These are phyloP conservation scores for Hiodon alosoides DNA, from an alignment of 2,113 vertebrate genomes.

Conservation along the genomic window DNA sequence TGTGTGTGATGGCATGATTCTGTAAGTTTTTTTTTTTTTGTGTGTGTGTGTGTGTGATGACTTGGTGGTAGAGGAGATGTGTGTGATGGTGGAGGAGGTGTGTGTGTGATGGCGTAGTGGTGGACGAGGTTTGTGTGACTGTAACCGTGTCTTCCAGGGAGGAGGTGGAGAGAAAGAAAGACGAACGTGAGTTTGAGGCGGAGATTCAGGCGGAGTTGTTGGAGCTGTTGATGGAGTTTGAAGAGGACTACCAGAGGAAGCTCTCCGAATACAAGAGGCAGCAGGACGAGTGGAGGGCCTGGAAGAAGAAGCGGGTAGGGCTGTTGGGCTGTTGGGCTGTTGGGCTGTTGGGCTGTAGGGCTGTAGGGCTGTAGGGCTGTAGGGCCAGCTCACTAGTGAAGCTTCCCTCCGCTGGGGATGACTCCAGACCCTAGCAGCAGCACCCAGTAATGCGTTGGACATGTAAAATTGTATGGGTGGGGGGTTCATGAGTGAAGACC, in stretches of 20 bases:
- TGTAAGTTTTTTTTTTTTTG: background rate
- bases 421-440: too few relatives aligned
- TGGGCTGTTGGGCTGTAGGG: background rate
- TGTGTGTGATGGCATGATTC: background rate
- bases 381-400: too few relatives aligned
- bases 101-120: background rate
- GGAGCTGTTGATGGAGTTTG: conserved; percentile 72
- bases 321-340: background rate
- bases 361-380: conserved; percentile 63
- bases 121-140: background rate
- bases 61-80: background rate
- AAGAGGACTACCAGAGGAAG: conserved; percentile 71
- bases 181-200: conserved; percentile 69
- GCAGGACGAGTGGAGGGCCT: conserved; percentile 78
- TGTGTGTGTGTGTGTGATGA: background rate
- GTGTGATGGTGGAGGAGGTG: too few relatives aligned
- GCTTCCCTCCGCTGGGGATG: too few relatives aligned
- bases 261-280: conserved; percentile 64
- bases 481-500: too few relatives aligned
- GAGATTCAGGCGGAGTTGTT: conserved; percentile 79
- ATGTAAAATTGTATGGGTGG: too few relatives aligned
- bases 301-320: conserved; percentile 77
- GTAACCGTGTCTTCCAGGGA: conserved; percentile 62
- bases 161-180: conserved; percentile 63
- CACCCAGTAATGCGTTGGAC: too few relatives aligned